Evolutionary conservation across 2,113 vertebrate species (phyloP).

Genomic region (Cricetomys ansorgei): DNA sequence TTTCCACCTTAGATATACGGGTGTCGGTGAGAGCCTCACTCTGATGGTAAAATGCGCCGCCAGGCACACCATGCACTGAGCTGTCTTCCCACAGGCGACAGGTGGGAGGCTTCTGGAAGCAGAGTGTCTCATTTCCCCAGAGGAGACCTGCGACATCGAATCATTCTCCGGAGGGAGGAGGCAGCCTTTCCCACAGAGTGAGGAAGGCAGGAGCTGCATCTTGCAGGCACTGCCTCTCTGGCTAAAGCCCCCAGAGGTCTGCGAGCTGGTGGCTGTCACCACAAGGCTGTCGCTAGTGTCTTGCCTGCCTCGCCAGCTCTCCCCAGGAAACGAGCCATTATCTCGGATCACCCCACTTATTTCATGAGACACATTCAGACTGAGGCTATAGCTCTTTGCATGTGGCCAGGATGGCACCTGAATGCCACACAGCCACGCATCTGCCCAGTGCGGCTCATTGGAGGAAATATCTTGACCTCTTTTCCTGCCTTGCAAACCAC

Average conservation of each 20-base stretch:
- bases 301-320: not conserved
- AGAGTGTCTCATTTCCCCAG: not conserved
- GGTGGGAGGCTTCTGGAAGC: slow-evolving; percentile 21
- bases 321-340: not conserved
- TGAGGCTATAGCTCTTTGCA: not conserved
- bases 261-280: accelerated
- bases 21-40: not conserved
- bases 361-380: not conserved
- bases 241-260: not conserved
- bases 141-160: not conserved
- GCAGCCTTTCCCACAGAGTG: not conserved
- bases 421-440: accelerated
- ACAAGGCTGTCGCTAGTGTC: accelerated
- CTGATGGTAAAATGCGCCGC: accelerated
- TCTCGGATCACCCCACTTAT: not conserved
- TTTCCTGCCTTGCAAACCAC: not conserved
- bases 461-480: not conserved
- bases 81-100: not conserved
- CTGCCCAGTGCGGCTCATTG: not conserved
- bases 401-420: not conserved
- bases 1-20: not conserved
- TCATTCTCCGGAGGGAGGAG: not conserved
- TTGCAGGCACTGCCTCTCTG: accelerated
- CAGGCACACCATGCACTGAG: accelerated
- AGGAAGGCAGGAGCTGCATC: not conserved